Base-by-base conservation (phyloP, 2,888 invertebrate species). In the Drosophila pegasa region DNA sequence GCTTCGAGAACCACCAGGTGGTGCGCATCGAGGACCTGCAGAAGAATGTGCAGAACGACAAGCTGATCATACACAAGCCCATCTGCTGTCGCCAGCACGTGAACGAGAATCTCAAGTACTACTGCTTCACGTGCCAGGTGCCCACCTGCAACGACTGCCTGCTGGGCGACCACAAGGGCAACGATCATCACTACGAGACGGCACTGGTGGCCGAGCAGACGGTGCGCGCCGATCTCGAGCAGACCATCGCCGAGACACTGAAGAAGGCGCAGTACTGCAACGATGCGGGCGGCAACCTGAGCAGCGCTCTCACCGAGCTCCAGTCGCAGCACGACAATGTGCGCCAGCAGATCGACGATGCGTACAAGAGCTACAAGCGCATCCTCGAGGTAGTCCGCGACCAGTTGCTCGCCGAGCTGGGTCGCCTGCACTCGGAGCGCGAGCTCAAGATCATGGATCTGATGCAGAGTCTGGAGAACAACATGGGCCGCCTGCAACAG, bases 1-100 rank as follows among this genome's bases (percentile, higher is more conserved):
- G 98, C 93, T 99, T 99, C 91, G 98, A 98, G 92, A 97, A 97
- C 88, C 98, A 99, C 92, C 94, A 96, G 92, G 98, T 98, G 38
- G 95, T 98, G 56, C 95, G 96, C 43, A 95, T 98, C 90, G 98
- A 98, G 88, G 97, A 97, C 80, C 93, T 98, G 90, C 95, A 95
- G 87, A 94, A 94, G 84, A 95, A 96, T 75, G 83, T 87, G 27
- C 82, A 96, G 27, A 69, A 78, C 80, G 95, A 96, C 90, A 95
- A 96, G 86, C 81, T 97, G 75, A 96, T 96, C 56, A 95, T 98
- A 78, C 98, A 98, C 90, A 97, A 97, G 92, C 97, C 98, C 38
- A 95, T 98, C 66, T 96, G 96, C 90, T 98, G 98, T 91, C 94
- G 94, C 59, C 93, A 94, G 75, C 98, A 98, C 92, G 93, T 95